phyloP scores from a whole-genome alignment of 2,888 invertebrate species.

The Myopa tessellatipennis region DNA sequence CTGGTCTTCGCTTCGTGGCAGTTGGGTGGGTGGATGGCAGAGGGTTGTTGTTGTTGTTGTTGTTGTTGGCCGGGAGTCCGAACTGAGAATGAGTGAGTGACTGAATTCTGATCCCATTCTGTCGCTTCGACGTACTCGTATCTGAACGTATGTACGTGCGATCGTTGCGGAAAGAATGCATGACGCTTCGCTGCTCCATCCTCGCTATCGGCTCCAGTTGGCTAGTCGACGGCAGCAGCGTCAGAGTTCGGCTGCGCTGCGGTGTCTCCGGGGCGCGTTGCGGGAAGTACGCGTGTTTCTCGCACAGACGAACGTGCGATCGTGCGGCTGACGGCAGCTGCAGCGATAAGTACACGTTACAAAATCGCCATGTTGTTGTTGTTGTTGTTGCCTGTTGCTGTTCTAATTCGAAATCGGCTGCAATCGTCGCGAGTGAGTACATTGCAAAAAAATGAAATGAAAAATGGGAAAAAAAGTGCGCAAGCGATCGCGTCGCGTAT shows the following conservation, averaged over 20 bases:
- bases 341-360: neutral
- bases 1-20: too few species aligned
- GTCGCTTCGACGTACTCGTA: neutral
- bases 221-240: neutral
- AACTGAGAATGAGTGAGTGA: neutral
- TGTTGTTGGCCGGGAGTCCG: neutral
- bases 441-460: neutral
- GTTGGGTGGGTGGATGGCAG: neutral
- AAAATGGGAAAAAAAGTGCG: neutral
- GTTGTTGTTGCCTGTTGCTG: neutral
- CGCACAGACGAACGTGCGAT: constrained; percentile 22
- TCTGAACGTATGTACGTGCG: constrained; percentile 4
- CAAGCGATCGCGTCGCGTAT: constrained; percentile 18
- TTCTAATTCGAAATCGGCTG: constrained; percentile 29
- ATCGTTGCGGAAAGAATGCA: constrained; percentile 3
- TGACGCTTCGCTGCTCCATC: neutral
- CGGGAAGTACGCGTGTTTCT: constrained; percentile 18
- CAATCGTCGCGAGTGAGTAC: constrained; percentile 7
- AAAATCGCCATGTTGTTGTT: neutral
- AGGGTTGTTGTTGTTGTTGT: neutral
- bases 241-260: too few species aligned
- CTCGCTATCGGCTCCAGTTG: neutral
- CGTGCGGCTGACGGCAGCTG: neutral
- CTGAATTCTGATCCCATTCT: constrained; percentile 15
- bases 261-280: neutral